phyloP scores from a whole-genome alignment of 2,113 vertebrate species.

The Lepisosteus oculatus region DNA sequence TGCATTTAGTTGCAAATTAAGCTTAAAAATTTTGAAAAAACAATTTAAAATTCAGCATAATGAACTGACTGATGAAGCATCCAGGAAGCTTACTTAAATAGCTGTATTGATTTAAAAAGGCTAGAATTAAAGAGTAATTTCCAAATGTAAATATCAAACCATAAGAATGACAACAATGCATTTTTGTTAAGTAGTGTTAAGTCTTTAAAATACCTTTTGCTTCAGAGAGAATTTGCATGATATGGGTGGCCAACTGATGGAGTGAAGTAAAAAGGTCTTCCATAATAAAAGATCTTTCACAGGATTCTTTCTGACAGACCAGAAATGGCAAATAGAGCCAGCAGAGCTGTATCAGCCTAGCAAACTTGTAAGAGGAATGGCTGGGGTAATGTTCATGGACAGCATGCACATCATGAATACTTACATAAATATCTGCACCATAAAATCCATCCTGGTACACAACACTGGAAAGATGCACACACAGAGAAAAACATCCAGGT shows the following conservation, averaged over 20 bases:
- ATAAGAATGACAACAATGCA: too few relatives aligned
- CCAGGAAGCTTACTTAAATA: too few relatives aligned
- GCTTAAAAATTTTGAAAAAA: too few relatives aligned
- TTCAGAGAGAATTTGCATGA: neutral
- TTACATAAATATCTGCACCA: constrained; percentile 99
- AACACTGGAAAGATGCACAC: constrained; percentile 89
- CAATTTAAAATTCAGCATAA: too few relatives aligned
- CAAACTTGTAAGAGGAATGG: constrained; percentile 69
- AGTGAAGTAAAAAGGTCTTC: constrained; percentile 43
- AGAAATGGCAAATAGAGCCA: constrained; percentile 39
- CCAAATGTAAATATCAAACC: too few relatives aligned
- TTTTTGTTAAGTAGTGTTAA: neutral
- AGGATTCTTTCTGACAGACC: constrained; percentile 42
- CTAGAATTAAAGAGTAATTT: too few relatives aligned
- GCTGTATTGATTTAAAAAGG: too few relatives aligned
- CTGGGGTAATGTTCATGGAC: constrained; percentile 54
- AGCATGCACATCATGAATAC: constrained; percentile 81
- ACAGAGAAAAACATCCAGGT: constrained; percentile 84
- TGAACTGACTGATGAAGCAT: too few relatives aligned
- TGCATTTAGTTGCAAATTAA: too few relatives aligned
- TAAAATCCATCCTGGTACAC: constrained; percentile 99
- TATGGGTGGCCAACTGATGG: constrained; percentile 38
- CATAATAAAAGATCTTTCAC: constrained; percentile 35
- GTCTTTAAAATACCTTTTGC: neutral
- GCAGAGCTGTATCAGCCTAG: constrained; percentile 45